Conservation (phyloP, 2,888 invertebrate genomes). For the Leucoptera coffeella region DNA sequence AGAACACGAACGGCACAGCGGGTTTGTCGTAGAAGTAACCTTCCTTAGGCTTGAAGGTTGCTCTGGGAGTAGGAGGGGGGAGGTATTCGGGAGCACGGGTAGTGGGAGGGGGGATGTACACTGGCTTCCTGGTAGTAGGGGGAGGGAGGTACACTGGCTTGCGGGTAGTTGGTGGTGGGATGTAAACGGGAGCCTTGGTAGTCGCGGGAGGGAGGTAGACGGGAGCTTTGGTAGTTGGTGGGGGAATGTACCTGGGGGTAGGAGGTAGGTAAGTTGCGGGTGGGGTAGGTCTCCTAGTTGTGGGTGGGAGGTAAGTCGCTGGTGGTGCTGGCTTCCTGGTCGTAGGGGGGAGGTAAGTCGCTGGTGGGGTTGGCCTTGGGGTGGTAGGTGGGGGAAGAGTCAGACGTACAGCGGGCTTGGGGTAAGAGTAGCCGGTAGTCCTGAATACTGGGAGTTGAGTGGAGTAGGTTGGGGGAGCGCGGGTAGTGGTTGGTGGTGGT, state of each 20-base stretch:
- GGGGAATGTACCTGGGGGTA: slow-evolving; percentile 11
- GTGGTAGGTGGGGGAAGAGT: slow-evolving; percentile 8
- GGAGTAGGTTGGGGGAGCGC: slow-evolving; percentile 5
- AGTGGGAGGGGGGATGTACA: slow-evolving; percentile 13
- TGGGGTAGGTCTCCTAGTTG: no score
- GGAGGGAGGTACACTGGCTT: slow-evolving; percentile 12
- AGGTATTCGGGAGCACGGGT: slow-evolving; percentile 7
- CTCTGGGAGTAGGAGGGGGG: slow-evolving; percentile 13
- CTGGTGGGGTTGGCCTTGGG: slow-evolving; percentile 3
- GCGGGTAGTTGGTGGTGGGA: no score
- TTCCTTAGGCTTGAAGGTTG: slow-evolving; percentile 26
- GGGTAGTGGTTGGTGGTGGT: slow-evolving; percentile 3
- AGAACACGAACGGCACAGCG: slow-evolving; percentile 32
- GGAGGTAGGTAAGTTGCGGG: no score
- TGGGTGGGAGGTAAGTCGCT: slow-evolving; percentile 3
- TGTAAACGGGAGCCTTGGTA: slow-evolving; percentile 12
- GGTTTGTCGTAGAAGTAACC: slow-evolving; percentile 43
- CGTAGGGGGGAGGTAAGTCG: no score
- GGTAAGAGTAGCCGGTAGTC: slow-evolving; percentile 6
- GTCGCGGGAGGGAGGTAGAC: slow-evolving; percentile 14
- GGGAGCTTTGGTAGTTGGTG: slow-evolving; percentile 11
- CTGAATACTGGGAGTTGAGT: slow-evolving; percentile 7
- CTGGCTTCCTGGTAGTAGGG: slow-evolving; percentile 10
- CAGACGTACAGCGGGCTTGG: slow-evolving; percentile 3
- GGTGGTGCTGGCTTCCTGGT: slow-evolving; percentile 2